A percentile compares a stretch with the other conserved stretches of the same genome.
These are phyloP conservation scores for Delichon dasypus DNA, from an alignment of 2,797 vertebrate species.

Conservation along the genomic window DNA sequence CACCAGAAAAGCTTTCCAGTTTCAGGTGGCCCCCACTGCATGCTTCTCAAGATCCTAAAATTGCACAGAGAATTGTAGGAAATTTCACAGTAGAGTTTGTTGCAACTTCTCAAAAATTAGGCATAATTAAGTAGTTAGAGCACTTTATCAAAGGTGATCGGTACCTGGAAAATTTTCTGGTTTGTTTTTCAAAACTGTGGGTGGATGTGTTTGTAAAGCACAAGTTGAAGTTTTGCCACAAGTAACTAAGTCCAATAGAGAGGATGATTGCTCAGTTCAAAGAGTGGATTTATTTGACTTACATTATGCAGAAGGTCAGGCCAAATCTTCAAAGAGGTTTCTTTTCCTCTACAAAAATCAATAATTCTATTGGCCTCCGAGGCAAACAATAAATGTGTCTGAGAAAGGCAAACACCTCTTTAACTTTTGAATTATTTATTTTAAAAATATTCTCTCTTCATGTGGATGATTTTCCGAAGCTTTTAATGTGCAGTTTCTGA, in stretches of 20 bases:
- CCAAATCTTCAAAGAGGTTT: conserved; percentile 21
- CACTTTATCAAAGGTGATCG: not conserved
- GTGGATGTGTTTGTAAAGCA: not conserved
- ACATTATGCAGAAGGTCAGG: conserved; percentile 44
- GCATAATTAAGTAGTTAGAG: not conserved
- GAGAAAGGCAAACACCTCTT: conserved; percentile 3
- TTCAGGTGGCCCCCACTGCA: not conserved
- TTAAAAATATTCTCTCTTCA: not conserved
- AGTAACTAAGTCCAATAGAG: not conserved
- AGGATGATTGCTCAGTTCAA: not conserved
- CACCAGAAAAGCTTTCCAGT: not conserved
- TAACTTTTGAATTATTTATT: conserved; percentile 20
- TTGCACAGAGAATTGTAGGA: not conserved
- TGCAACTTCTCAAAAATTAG: not conserved
- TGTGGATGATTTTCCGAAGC: not conserved
- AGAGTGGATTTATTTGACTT: conserved; percentile 4
- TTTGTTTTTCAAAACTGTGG: not conserved
- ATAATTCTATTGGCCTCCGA: not conserved
- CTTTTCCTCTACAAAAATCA: conserved; percentile 15
- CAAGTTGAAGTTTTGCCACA: not conserved
- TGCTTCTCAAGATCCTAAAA: not conserved
- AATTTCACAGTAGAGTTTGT: not conserved
- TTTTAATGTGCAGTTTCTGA: not conserved
- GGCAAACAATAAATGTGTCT: not conserved
- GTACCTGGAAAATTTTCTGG: not conserved